phyloP scores from a whole-genome alignment of 1,140 invertebrate species.

The Drosophila rhopaloa region DNA sequence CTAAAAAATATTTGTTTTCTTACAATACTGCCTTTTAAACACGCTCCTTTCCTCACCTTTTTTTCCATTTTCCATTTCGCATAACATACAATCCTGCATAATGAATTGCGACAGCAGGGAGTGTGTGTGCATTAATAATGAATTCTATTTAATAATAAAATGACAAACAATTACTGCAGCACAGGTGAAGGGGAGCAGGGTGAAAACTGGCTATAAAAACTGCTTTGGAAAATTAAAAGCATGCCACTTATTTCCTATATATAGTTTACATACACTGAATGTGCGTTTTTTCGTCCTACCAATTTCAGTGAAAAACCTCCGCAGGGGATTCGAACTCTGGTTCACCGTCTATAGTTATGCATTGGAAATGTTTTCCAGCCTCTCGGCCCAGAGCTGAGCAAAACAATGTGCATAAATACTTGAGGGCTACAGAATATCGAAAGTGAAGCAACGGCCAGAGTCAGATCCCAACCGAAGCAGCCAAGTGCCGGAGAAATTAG shows the following conservation, averaged over 20 bases:
- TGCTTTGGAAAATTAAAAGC: constrained; percentile 50
- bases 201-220: constrained; percentile 33
- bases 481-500: background rate
- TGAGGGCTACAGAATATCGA: constrained; percentile 48
- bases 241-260: constrained; percentile 47
- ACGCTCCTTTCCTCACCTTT: constrained; percentile 14
- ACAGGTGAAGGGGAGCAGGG: background rate
- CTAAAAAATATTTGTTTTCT: too few species aligned
- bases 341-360: constrained; percentile 41
- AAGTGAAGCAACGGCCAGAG: constrained; percentile 42
- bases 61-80: background rate
- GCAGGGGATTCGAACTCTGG: constrained; percentile 14
- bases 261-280: constrained; percentile 13
- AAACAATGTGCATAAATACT: constrained; percentile 66
- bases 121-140: constrained; percentile 66
- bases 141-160: constrained; percentile 69
- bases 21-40: too few species aligned
- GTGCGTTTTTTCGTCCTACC: constrained; percentile 6
- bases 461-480: background rate
- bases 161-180: constrained; percentile 35
- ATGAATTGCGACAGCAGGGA: constrained; percentile 25
- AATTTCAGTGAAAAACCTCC: constrained; percentile 44
- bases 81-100: constrained; percentile 34
- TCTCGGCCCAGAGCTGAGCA: constrained; percentile 52
- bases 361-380: constrained; percentile 46